Conservation (phyloP, 1,140 invertebrate species). For the Choristoneura fumiferana region DNA sequence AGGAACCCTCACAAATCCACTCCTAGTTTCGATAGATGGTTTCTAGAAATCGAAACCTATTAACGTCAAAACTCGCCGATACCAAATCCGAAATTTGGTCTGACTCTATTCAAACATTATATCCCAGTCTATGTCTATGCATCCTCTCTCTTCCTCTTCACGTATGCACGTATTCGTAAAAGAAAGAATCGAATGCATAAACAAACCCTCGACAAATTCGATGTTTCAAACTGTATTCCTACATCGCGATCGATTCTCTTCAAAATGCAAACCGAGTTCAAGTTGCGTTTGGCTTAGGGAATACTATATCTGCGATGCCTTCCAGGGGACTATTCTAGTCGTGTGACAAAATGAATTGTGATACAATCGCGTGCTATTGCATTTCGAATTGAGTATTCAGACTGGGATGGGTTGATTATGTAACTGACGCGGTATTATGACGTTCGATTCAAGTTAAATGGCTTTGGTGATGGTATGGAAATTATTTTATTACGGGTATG, state of each 20-base stretch:
- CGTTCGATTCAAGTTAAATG: too few relatives aligned
- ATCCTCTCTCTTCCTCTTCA: too few relatives aligned
- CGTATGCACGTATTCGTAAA: background rate
- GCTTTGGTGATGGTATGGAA: too few relatives aligned
- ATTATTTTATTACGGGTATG: too few relatives aligned
- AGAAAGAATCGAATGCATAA: constrained; percentile 10
- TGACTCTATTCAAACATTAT: too few relatives aligned
- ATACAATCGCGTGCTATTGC: constrained; percentile 8
- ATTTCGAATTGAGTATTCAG: constrained; percentile 11
- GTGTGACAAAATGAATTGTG: constrained; percentile 11
- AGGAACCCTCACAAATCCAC: too few relatives aligned
- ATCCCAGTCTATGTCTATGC: too few relatives aligned
- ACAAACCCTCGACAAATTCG: constrained; percentile 4
- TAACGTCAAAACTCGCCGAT: too few relatives aligned
- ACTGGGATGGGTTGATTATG: background rate
- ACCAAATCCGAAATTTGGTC: too few relatives aligned
- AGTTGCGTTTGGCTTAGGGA: constrained; percentile 10
- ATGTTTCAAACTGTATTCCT: constrained; percentile 1
- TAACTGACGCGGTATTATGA: constrained; percentile 1
- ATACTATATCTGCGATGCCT: constrained; percentile 6
- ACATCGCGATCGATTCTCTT: constrained; percentile 12
- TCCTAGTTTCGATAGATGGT: too few relatives aligned
- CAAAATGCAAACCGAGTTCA: constrained; percentile 18
- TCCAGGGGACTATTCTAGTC: background rate
- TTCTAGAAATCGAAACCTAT: too few relatives aligned